These are phyloP conservation scores for Pogonocherus hispidulus DNA, from an alignment of 2,888 invertebrate species.

Conservation along the genomic window DNA sequence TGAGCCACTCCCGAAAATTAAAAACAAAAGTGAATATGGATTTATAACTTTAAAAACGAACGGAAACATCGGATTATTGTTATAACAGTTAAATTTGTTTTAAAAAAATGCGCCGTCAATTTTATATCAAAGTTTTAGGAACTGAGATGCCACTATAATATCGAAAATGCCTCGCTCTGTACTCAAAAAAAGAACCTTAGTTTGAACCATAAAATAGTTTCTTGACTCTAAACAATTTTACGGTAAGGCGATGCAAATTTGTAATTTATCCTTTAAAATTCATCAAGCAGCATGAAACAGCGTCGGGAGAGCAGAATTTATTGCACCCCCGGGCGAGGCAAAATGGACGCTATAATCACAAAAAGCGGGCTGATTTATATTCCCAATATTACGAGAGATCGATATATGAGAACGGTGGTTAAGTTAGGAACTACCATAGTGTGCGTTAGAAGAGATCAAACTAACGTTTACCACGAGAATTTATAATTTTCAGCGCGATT, in stretches of 20 bases:
- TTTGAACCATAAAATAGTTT: too few species aligned
- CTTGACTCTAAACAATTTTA: too few species aligned
- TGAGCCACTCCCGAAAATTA: too few species aligned
- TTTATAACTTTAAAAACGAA: too few species aligned
- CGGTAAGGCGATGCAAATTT: conserved; percentile 2
- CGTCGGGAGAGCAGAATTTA: conserved; percentile 33
- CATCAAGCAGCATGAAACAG: conserved; percentile 32
- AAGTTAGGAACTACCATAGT: neutral
- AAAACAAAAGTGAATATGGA: too few species aligned
- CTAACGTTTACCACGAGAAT: conserved; percentile 20
- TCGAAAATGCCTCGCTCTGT: too few species aligned
- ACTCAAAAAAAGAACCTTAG: too few species aligned
- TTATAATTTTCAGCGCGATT: conserved; percentile 21
- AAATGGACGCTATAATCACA: conserved; percentile 30
- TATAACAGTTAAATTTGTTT: too few species aligned
- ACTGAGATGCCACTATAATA: too few species aligned
- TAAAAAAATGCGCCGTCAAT: too few species aligned
- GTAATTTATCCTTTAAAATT: conserved; percentile 5
- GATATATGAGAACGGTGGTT: conserved; percentile 10
- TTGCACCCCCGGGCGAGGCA: conserved; percentile 22
- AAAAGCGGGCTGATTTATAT: conserved; percentile 35
- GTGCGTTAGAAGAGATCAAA: conserved; percentile 17
- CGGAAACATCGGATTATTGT: too few species aligned
- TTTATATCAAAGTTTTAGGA: too few species aligned
- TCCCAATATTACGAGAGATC: conserved; percentile 31